These are phyloP conservation scores for Caenorhabditis doughertyi DNA, from an alignment of 2,888 invertebrate species.

Conservation along the genomic window DNA sequence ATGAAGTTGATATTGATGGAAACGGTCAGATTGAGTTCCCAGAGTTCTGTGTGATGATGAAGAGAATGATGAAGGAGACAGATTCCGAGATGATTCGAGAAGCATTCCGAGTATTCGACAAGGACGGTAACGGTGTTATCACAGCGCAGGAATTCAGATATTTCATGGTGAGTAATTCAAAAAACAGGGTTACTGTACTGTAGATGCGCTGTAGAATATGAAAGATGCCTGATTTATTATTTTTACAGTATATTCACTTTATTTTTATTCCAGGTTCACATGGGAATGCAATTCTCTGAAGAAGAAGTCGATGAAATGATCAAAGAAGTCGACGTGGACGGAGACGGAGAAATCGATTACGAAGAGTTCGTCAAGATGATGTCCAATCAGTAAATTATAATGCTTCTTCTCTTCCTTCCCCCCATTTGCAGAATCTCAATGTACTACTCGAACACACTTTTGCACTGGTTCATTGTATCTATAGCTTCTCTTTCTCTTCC, in stretches of 20 bases:
- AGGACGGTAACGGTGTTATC: conserved; percentile 81
- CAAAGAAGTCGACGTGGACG: conserved; percentile 78
- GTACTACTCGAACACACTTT: conserved; percentile 46
- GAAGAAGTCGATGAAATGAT: conserved; percentile 83
- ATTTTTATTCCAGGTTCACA: conserved; percentile 71
- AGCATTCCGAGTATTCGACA: conserved; percentile 82
- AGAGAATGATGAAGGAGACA: conserved; percentile 81
- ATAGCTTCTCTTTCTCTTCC: neutral
- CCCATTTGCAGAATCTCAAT: conserved; percentile 43
- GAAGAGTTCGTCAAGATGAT: conserved; percentile 78
- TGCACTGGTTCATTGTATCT: conserved; percentile 49
- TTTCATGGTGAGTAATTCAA: conserved; percentile 73
- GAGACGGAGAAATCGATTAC: conserved; percentile 81
- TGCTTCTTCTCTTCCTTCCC: neutral
- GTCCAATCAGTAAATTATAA: conserved; percentile 67
- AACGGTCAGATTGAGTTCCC: conserved; percentile 82
- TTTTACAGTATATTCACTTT: neutral
- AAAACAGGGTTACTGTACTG: too few relatives aligned
- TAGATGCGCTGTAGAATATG: too few relatives aligned
- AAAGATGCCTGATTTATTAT: neutral
- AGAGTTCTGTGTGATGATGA: conserved; percentile 83
- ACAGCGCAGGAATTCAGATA: conserved; percentile 81
- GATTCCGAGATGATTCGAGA: conserved; percentile 82
- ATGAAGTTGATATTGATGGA: conserved; percentile 83
- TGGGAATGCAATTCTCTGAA: conserved; percentile 83